Evolutionary conservation across 2,113 vertebrate species (phyloP).

Genomic region (Uropsilus gracilis): DNA sequence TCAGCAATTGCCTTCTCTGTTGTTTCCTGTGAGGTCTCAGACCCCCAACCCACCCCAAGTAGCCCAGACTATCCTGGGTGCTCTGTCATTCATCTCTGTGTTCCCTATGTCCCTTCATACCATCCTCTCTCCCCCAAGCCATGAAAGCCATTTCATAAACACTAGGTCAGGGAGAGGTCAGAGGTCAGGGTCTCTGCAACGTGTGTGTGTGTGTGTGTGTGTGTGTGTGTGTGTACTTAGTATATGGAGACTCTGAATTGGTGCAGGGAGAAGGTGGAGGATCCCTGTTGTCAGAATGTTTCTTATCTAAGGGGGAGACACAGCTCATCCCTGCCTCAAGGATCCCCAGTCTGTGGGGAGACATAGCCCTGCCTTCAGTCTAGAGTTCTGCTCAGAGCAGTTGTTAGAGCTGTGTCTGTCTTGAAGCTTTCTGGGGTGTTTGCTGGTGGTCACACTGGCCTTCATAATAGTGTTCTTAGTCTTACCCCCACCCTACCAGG

Average conservation of each 20-base stretch:
- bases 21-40: not conserved
- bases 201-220: fast-evolving
- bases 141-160: not conserved
- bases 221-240: no score
- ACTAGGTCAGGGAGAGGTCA: not conserved
- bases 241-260: not conserved
- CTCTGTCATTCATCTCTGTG: not conserved
- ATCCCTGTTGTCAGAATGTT: not conserved
- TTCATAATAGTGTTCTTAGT: not conserved
- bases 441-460: not conserved
- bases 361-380: no score
- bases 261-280: fast-evolving
- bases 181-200: not conserved
- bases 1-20: not conserved
- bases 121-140: no score
- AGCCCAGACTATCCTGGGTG: not conserved
- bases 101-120: no score
- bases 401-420: not conserved
- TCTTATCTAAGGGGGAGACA: fast-evolving
- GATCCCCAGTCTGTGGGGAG: no score
- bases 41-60: no score
- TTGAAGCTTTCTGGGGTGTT: not conserved
- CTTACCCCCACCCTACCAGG: not conserved
- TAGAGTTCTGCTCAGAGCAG: not conserved
- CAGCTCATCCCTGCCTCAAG: fast-evolving